These are phyloP conservation scores for Nibea albiflora DNA, from an alignment of 2,113 vertebrate genomes.

Conservation along the genomic window DNA sequence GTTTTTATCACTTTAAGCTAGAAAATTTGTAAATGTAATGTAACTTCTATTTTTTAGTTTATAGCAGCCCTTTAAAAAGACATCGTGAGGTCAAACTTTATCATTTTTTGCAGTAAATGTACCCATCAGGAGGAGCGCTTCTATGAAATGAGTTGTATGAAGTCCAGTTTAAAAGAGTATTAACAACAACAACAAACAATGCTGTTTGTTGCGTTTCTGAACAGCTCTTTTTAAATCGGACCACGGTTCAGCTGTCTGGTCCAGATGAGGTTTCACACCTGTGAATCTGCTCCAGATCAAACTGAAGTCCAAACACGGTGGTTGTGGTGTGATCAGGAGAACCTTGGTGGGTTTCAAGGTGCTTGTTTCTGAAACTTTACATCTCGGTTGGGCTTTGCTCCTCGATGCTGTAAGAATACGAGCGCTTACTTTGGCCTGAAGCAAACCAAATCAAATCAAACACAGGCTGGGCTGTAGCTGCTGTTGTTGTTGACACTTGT, in stretches of 20 bases:
- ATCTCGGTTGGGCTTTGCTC: constrained; percentile 29
- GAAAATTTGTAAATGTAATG: not conserved
- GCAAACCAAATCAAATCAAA: constrained; percentile 66
- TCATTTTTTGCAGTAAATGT: too few species aligned
- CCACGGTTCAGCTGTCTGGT: too few species aligned
- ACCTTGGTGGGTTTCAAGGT: not conserved
- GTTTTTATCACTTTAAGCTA: not conserved
- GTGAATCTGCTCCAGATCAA: too few species aligned
- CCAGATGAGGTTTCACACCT: too few species aligned
- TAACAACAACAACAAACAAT: too few species aligned
- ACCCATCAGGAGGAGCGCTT: too few species aligned
- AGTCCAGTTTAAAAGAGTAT: too few species aligned
- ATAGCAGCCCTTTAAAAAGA: not conserved
- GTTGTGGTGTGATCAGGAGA: not conserved
- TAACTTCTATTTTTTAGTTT: too few species aligned
- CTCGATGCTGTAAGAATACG: constrained; percentile 47
- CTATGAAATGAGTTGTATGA: too few species aligned
- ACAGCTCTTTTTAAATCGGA: too few species aligned
- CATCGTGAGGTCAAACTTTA: not conserved
- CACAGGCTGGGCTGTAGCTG: constrained; percentile 52
- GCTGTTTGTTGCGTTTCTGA: too few species aligned
- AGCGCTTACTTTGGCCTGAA: constrained; percentile 36
- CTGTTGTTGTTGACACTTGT: constrained; percentile 65
- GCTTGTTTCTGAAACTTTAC: constrained; percentile 43
- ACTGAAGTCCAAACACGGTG: too few species aligned